Evolutionary conservation across 2,888 invertebrate species (phyloP).

Genomic region (Dorcus parallelipipedus): DNA sequence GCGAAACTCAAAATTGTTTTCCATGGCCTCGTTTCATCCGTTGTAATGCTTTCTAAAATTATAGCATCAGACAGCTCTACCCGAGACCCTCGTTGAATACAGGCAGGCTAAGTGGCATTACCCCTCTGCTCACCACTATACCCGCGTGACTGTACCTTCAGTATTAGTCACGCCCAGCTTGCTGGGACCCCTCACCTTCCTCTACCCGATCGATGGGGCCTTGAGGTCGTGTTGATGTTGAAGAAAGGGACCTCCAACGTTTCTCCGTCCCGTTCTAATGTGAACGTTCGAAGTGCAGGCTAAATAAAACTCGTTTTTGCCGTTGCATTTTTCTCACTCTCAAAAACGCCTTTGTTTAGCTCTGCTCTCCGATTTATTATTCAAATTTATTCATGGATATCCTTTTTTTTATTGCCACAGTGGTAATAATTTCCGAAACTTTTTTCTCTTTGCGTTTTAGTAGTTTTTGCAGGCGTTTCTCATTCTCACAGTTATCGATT

Average conservation of each 20-base stretch:
- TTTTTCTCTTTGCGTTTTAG: too few species aligned
- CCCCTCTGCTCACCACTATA: conserved; percentile 1
- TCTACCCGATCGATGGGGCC: conserved; percentile 9
- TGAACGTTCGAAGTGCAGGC: not conserved
- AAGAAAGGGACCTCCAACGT: conserved; percentile 6
- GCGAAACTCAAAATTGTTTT: conserved; percentile 9
- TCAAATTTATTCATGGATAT: conserved; percentile 2
- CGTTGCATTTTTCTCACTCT: not conserved
- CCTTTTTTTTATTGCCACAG: not conserved
- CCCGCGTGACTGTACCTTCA: conserved; percentile 11
- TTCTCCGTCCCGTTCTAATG: conserved; percentile 1
- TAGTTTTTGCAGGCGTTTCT: too few species aligned
- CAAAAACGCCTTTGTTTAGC: not conserved
- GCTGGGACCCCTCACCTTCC: conserved; percentile 7
- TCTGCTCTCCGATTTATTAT: not conserved
- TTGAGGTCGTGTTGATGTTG: conserved; percentile 12
- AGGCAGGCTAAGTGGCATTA: conserved; percentile 14
- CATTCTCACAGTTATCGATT: too few species aligned
- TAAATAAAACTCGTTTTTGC: not conserved
- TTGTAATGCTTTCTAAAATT: conserved; percentile 15
- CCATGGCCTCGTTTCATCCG: conserved; percentile 14
- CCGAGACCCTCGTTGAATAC: conserved; percentile 1
- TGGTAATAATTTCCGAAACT: too few species aligned
- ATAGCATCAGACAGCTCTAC: conserved; percentile 10
- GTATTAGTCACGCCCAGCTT: conserved; percentile 15